phyloP scores from a whole-genome alignment of 2,888 invertebrate genomes.

The Steinernema hermaphroditum region DNA sequence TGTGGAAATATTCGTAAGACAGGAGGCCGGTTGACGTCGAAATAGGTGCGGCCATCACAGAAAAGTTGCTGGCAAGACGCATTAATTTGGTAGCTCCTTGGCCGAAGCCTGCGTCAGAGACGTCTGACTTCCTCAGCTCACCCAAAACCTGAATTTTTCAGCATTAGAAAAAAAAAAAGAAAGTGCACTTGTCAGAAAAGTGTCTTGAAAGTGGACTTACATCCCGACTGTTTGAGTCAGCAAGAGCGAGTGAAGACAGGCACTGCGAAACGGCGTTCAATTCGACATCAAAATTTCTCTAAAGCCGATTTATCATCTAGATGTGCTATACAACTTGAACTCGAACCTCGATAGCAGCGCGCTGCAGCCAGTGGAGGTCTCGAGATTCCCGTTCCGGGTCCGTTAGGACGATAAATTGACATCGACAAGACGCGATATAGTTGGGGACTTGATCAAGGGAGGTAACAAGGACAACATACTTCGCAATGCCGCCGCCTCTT shows the following conservation, averaged over 20 bases:
- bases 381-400: conserved; percentile 68
- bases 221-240: conserved; percentile 54
- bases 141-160: conserved; percentile 66
- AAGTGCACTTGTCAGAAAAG: too few relatives aligned
- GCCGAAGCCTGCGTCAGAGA: conserved; percentile 66
- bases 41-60: conserved; percentile 54
- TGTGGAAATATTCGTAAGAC: conserved; percentile 69
- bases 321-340: background rate
- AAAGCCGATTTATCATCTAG: background rate
- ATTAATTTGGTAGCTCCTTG: conserved; percentile 66
- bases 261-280: conserved; percentile 55
- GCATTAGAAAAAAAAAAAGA: too few relatives aligned
- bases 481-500: conserved; percentile 68
- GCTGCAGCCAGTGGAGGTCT: conserved; percentile 67
- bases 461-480: conserved; percentile 38
- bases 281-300: conserved; percentile 47
- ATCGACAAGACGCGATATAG: conserved; percentile 35
- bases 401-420: conserved; percentile 68
- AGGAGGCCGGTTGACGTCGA: conserved; percentile 67
- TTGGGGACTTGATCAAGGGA: too few relatives aligned
- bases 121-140: conserved; percentile 63
- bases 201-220: conserved; percentile 29
- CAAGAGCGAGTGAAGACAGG: conserved; percentile 56
- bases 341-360: conserved; percentile 13
- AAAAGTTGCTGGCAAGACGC: conserved; percentile 61